Conservation (phyloP, 2,797 vertebrate genomes). For the Myotis vivesi region DNA sequence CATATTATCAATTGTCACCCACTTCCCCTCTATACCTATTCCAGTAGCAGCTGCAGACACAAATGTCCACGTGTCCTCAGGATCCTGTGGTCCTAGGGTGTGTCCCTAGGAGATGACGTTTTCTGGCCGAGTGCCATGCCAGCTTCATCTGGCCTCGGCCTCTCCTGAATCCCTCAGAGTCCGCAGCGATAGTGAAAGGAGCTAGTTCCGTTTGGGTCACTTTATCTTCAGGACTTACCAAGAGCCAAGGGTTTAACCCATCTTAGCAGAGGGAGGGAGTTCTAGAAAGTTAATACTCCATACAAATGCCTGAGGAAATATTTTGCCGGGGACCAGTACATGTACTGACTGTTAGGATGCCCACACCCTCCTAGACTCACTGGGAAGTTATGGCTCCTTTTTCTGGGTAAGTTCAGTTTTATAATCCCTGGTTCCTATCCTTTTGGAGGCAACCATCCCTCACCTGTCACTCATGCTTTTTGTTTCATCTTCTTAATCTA, state of each 20-base stretch:
- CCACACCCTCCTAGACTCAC: constrained; percentile 50
- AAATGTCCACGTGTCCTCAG: not conserved
- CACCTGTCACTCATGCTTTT: constrained; percentile 67
- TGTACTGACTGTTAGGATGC: constrained; percentile 58
- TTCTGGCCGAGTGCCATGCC: not conserved
- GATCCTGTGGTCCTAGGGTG: not conserved
- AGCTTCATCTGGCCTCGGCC: not conserved
- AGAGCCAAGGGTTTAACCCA: constrained; percentile 36
- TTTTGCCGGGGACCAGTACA: constrained; percentile 54
- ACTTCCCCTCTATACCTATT: constrained; percentile 12
- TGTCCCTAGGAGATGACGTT: not conserved
- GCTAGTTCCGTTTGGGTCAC: constrained; percentile 3
- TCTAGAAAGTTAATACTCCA: constrained; percentile 33
- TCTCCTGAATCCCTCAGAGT: not conserved
- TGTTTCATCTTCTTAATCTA: constrained; percentile 72
- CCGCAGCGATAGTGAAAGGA: not conserved
- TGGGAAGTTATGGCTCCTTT: constrained; percentile 52
- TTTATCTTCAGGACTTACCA: constrained; percentile 29
- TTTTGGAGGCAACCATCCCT: constrained; percentile 57
- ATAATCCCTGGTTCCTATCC: constrained; percentile 52
- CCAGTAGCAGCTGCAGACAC: constrained; percentile 40
- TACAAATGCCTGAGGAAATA: constrained; percentile 48
- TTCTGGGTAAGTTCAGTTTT: constrained; percentile 72
- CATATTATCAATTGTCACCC: not conserved
- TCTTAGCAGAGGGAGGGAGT: constrained; percentile 51